A percentile compares a stretch with the other conserved stretches of the same genome.
These are phyloP conservation scores for Peromyscus eremicus DNA, from an alignment of 2,797 vertebrate species.

Conservation along the genomic window DNA sequence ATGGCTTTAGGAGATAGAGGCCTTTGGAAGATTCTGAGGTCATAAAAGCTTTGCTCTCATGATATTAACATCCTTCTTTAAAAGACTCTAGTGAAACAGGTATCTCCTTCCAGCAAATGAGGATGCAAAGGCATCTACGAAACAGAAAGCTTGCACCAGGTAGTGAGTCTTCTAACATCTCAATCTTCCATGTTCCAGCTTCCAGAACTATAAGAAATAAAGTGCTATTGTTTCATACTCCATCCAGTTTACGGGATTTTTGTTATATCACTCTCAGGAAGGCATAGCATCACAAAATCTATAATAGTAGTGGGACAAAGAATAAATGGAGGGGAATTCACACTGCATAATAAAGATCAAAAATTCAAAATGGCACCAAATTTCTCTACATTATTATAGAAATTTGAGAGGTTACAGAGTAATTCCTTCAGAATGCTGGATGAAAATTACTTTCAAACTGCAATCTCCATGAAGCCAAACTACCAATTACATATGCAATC, in stretches of 20 bases:
- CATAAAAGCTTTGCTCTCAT: background rate
- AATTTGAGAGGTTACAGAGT: background rate
- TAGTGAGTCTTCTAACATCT: background rate
- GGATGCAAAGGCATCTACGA: background rate
- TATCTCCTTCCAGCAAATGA: background rate
- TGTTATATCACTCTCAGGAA: background rate
- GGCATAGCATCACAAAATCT: constrained; percentile 8
- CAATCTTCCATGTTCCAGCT: background rate
- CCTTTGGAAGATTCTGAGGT: background rate
- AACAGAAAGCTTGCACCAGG: background rate
- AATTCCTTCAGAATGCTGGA: constrained; percentile 32
- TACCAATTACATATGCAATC: background rate
- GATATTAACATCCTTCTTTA: background rate
- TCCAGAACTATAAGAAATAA: background rate
- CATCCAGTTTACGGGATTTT: background rate
- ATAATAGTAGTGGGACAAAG: background rate
- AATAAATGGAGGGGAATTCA: background rate
- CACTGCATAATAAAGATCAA: background rate
- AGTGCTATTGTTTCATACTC: background rate
- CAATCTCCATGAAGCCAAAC: constrained; percentile 1
- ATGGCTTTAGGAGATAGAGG: background rate
- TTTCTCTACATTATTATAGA: background rate
- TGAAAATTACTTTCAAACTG: constrained; percentile 38
- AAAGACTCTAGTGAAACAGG: background rate
- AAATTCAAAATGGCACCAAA: background rate